These are phyloP conservation scores for Phasia obesa DNA, from an alignment of 2,888 invertebrate species.

Conservation along the genomic window DNA sequence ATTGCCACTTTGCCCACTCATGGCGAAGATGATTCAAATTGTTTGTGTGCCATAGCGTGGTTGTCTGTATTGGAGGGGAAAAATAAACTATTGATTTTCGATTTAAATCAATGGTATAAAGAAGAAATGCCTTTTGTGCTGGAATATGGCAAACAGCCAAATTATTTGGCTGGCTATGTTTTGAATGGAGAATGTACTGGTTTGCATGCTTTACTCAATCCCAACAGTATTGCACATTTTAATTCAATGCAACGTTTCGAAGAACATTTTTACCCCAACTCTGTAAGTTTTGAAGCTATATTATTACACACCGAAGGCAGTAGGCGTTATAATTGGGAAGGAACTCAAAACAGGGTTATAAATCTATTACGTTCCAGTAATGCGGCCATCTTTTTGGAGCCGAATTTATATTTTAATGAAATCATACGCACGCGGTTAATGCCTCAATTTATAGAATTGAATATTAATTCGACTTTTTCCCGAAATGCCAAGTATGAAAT, in stretches of 20 bases:
- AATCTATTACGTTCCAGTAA: conserved; percentile 75
- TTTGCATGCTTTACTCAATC: conserved; percentile 84
- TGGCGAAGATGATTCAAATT: conserved; percentile 83
- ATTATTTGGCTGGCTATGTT: conserved; percentile 78
- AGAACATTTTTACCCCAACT: conserved; percentile 92
- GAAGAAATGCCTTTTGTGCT: conserved; percentile 91
- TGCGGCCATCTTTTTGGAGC: conserved; percentile 78
- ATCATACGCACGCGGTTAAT: conserved; percentile 76
- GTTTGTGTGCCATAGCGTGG: conserved; percentile 87
- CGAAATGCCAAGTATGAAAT: conserved; percentile 87
- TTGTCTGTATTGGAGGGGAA: conserved; percentile 79
- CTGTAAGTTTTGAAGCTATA: conserved; percentile 86
- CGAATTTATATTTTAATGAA: conserved; percentile 76
- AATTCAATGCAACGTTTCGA: conserved; percentile 88
- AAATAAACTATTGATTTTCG: conserved; percentile 88
- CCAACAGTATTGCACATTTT: conserved; percentile 85
- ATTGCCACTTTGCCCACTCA: conserved; percentile 82
- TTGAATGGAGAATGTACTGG: conserved; percentile 75
- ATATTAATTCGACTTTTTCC: conserved; percentile 74
- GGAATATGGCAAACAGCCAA: conserved; percentile 73
- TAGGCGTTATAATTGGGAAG: conserved; percentile 77
- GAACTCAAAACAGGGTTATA: conserved; percentile 79
- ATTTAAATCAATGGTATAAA: conserved; percentile 97
- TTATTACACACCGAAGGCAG: conserved; percentile 74
- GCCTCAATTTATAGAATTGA: conserved; percentile 79